A percentile compares a stretch with the other conserved stretches of the same genome.
Evolutionary conservation across 1,140 invertebrate species (phyloP).

Genomic region (Drosophila willistoni): DNA sequence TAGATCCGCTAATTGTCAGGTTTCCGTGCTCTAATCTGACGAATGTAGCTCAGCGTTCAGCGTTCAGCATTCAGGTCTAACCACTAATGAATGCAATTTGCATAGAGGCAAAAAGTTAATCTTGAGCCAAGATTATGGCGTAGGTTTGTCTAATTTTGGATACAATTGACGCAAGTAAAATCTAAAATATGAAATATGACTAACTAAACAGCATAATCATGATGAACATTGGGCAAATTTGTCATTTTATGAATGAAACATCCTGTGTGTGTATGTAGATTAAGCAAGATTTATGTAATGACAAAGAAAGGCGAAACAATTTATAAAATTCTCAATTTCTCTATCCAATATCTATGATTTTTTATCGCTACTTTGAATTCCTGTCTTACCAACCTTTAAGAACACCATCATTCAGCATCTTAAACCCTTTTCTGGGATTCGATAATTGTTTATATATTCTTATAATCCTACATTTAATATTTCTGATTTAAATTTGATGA

Average conservation of each 20-base stretch:
- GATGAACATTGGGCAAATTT: not conserved
- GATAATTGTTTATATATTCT: too few species aligned
- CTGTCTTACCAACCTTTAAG: too few species aligned
- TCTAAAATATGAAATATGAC: not conserved
- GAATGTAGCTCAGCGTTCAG: conserved; percentile 49
- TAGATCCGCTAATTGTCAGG: conserved; percentile 77
- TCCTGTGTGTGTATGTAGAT: not conserved
- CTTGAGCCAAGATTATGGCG: conserved; percentile 2
- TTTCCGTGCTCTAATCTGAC: conserved; percentile 62
- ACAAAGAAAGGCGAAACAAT: too few species aligned
- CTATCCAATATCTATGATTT: too few species aligned
- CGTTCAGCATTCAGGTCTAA: conserved; percentile 9
- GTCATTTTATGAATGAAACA: conserved; percentile 5
- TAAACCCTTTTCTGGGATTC: too few species aligned
- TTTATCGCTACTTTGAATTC: too few species aligned
- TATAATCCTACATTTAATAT: too few species aligned
- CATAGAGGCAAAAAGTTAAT: conserved; percentile 34
- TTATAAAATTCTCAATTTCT: too few species aligned
- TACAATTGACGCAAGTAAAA: conserved; percentile 27
- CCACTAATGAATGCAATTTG: conserved; percentile 57
- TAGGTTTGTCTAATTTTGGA: conserved; percentile 34
- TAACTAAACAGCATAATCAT: conserved; percentile 1
- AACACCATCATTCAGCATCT: too few species aligned
- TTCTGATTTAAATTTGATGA: too few species aligned
- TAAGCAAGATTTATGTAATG: too few species aligned